Evolutionary conservation across 2,888 invertebrate species (phyloP).

Genomic region (Dorcus hopei): DNA sequence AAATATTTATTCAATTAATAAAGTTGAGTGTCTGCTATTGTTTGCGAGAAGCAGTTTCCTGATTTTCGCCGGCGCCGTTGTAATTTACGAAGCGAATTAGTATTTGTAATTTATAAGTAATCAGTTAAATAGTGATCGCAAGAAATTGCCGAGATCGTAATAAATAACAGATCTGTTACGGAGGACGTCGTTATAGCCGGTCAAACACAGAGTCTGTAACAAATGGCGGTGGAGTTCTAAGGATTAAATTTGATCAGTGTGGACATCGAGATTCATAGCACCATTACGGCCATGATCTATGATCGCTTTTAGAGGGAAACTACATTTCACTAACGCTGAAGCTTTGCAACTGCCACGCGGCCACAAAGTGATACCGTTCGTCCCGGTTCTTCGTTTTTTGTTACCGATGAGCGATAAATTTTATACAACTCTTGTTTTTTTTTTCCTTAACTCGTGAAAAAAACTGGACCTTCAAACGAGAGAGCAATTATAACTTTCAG

Average conservation of each 20-base stretch:
- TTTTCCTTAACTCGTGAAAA: too few relatives aligned
- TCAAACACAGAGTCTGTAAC: conserved; percentile 38
- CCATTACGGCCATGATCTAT: conserved; percentile 52
- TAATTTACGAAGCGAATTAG: conserved; percentile 10
- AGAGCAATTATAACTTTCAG: too few relatives aligned
- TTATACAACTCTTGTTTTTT: too few relatives aligned
- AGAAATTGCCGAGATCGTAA: conserved; percentile 29
- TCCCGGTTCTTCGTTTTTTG: too few relatives aligned
- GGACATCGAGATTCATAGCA: conserved; percentile 53
- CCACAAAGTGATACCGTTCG: conserved; percentile 28
- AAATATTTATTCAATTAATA: too few relatives aligned
- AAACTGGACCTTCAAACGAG: too few relatives aligned
- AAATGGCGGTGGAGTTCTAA: conserved; percentile 43
- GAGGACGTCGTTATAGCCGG: conserved; percentile 38
- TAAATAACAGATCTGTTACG: conserved; percentile 32
- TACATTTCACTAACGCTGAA: conserved; percentile 34
- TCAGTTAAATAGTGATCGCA: conserved; percentile 32
- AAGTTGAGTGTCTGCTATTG: too few relatives aligned
- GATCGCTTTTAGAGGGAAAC: conserved; percentile 47
- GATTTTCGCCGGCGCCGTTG: too few relatives aligned
- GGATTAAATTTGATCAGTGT: conserved; percentile 54
- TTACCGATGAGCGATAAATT: too few relatives aligned
- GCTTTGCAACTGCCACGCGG: conserved; percentile 32
- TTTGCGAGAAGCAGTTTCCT: too few relatives aligned
- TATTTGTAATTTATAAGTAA: conserved; percentile 26